Percentiles rank a stretch among this genome's conserved stretches.
phyloP scores from a whole-genome alignment of 2,888 invertebrate species.

The Drosophila differens region DNA sequence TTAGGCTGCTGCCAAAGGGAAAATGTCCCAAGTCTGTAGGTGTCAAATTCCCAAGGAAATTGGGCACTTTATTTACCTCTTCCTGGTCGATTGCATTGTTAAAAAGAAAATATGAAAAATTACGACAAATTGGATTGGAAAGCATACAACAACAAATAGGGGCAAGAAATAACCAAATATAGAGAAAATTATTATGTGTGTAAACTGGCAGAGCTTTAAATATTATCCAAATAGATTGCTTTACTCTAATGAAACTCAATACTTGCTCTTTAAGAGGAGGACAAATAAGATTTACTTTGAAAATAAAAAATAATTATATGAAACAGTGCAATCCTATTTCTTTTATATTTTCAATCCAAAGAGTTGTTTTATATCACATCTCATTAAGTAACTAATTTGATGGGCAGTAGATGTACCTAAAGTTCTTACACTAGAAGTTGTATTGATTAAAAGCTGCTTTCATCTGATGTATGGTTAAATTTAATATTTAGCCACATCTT shows the following conservation, averaged over 20 bases:
- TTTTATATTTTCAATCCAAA: not conserved
- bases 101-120: conserved; percentile 69
- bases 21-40: conserved; percentile 56
- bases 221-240: not conserved
- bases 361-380: not conserved
- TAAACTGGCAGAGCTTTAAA: conserved; percentile 2
- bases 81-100: conserved; percentile 42
- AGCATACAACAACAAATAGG: conserved; percentile 20
- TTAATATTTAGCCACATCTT: not conserved
- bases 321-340: not conserved
- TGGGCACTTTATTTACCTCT: conserved; percentile 76
- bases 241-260: conserved; percentile 6
- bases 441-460: not conserved
- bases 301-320: not conserved
- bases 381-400: not conserved
- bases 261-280: not conserved
- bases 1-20: conserved; percentile 36
- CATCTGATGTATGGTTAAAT: not conserved
- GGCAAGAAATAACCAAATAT: not conserved
- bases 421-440: not conserved
- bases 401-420: not conserved
- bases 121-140: conserved; percentile 47
- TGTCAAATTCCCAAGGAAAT: conserved; percentile 74
- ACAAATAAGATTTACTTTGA: not conserved
- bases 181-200: not conserved